Percentiles rank a stretch among this genome's conserved stretches.
Evolutionary conservation across 2,113 vertebrate species (phyloP).

Genomic region (Callorhinus ursinus): DNA sequence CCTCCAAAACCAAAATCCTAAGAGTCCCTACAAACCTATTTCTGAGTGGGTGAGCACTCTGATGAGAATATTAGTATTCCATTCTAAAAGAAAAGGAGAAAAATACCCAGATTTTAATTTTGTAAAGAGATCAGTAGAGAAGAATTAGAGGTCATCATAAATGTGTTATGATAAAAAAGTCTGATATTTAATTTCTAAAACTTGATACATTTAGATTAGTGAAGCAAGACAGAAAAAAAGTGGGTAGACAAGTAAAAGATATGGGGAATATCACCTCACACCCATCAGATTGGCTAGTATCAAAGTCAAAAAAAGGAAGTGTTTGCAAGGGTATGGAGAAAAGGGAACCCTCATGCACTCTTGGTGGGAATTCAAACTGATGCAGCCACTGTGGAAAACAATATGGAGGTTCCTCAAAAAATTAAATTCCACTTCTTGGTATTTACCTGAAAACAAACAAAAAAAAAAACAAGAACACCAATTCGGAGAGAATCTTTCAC

Average conservation of each 20-base stretch:
- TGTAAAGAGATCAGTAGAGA: background rate
- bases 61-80: background rate
- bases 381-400: background rate
- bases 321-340: background rate
- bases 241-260: background rate
- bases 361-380: background rate
- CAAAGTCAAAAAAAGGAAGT: background rate
- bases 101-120: background rate
- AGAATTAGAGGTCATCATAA: background rate
- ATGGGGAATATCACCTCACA: background rate
- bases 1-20: background rate
- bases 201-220: background rate
- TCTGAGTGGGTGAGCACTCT: background rate
- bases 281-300: background rate
- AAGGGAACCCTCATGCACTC: background rate
- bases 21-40: background rate
- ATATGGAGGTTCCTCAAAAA: background rate
- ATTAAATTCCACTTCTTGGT: background rate
- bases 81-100: background rate
- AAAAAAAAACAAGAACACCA: background rate
- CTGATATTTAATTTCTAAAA: background rate
- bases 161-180: background rate
- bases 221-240: constrained; percentile 11
- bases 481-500: background rate
- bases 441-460: background rate